phyloP scores from a whole-genome alignment of 2,113 vertebrate species.

The Synchiropus splendidus region DNA sequence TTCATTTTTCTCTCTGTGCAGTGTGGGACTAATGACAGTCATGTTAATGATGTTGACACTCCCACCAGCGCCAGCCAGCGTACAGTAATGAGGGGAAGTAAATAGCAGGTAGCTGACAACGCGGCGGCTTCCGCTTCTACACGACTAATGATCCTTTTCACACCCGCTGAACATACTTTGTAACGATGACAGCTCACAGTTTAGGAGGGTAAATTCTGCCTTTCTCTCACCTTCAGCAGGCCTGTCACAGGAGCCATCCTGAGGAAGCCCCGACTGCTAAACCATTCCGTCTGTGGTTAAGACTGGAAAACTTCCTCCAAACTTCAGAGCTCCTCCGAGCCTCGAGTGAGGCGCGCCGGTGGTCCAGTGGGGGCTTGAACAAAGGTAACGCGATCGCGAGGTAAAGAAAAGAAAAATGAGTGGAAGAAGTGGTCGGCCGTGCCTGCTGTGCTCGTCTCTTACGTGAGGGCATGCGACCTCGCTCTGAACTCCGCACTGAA shows the following conservation, averaged over 20 bases:
- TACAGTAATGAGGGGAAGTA: constrained; percentile 69
- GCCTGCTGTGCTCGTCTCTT: constrained; percentile 49
- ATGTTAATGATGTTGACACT: constrained; percentile 73
- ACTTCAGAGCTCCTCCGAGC: no score
- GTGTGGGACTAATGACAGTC: constrained; percentile 66
- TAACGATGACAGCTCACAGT: constrained; percentile 63
- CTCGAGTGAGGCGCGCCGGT: no score
- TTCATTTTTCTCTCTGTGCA: constrained; percentile 60
- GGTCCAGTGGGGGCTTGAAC: constrained; percentile 6
- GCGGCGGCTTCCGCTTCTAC: constrained; percentile 52
- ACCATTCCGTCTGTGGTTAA: no score
- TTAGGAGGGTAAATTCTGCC: constrained; percentile 52
- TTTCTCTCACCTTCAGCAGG: constrained; percentile 41
- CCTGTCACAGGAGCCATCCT: constrained; percentile 26
- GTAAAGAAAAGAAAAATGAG: constrained; percentile 32
- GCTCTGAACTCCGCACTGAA: constrained; percentile 62
- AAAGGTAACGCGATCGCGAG: constrained; percentile 3
- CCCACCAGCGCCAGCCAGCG: constrained; percentile 59
- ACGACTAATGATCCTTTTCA: constrained; percentile 68
- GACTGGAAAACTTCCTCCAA: no score
- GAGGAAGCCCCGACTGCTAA: no score
- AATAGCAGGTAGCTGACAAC: constrained; percentile 70
- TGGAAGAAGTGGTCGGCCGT: constrained; percentile 29
- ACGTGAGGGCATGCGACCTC: constrained; percentile 48
- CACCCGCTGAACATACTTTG: constrained; percentile 59